These are phyloP conservation scores for Athalia cordata DNA, from an alignment of 2,888 invertebrate species.

Conservation along the genomic window DNA sequence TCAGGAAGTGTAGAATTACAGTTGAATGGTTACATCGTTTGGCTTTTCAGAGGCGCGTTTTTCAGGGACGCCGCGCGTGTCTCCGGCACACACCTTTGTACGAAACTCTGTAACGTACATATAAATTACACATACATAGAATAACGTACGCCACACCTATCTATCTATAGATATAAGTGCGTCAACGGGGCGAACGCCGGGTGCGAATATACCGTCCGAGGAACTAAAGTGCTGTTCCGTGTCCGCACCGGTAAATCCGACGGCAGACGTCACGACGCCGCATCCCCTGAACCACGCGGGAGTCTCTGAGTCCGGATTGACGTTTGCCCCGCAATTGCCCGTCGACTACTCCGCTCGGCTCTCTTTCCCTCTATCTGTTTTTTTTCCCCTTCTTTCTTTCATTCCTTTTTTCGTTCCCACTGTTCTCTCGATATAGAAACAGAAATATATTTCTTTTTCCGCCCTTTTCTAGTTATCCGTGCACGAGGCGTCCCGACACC, in stretches of 20 bases:
- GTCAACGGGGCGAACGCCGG: neutral
- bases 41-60: conserved; percentile 29
- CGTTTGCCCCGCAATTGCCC: conserved; percentile 38
- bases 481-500: too few relatives aligned
- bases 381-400: neutral
- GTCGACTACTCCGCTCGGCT: too few relatives aligned
- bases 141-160: neutral
- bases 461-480: too few relatives aligned
- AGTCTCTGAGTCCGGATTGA: conserved; percentile 9
- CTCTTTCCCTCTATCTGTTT: neutral
- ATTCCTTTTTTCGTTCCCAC: neutral
- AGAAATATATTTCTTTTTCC: too few relatives aligned
- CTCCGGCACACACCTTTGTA: conserved; percentile 7
- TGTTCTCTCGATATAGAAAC: neutral
- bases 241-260: conserved; percentile 68
- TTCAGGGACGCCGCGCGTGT: neutral
- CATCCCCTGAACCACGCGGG: conserved; percentile 3
- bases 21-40: conserved; percentile 36
- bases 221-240: conserved; percentile 67
- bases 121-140: neutral
- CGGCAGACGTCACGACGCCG: conserved; percentile 56
- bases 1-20: conserved; percentile 36
- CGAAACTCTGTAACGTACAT: neutral
- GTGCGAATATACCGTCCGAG: conserved; percentile 33
- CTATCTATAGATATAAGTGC: neutral